Base-by-base conservation (phyloP, 2,797 vertebrate species). In the Acipenser transmontanus region DNA sequence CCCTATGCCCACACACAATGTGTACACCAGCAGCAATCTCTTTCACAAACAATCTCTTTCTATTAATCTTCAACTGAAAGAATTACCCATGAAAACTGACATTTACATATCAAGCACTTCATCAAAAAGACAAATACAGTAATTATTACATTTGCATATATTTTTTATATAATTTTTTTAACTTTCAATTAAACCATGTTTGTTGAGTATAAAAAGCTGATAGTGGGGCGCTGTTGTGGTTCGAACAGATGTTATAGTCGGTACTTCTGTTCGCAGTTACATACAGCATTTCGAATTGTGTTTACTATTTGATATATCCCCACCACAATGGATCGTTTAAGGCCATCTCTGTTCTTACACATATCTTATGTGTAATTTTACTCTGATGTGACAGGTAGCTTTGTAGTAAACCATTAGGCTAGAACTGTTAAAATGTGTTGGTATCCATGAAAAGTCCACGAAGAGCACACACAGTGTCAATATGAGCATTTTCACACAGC, bases 161-260 rank as follows among this genome's bases (percentile, higher is more conserved):
- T 61, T 34, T 17, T 61, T 61, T 61, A 20, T 9, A 14, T 34
- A 34, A 61, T 61, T 14, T 17, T 14, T 17, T 34, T 9, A 7
- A 10, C 17, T 17, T 34, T 34, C 34, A 34, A 34, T 34, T 34
- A 34, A 34, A 34, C 4, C 34, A 34, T 4, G 2, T 34, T 34
- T 34, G 3, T 34, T 3, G 34, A 34, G 34, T 17, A 17, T 17
- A 17, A 17, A 17, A 17, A 17, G 17, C 17, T 17, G 17, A 17
- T 17, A 1, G 17, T 17, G 17, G 17, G 17, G 17, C 17, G 17
- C 17, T 17, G 17, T 71, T 54, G 70, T 57, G 63, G 69, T 66
- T 74, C 69, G 75, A 80, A 69, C 84, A 87, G 78, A 83, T 83
- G 84, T 72, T 69, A 14, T 62, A 65, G 67, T 79, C 80, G 76